These are phyloP conservation scores for Pachyrhynchus sulphureomaculatus DNA, from an alignment of 1,140 invertebrate genomes.

Conservation along the genomic window DNA sequence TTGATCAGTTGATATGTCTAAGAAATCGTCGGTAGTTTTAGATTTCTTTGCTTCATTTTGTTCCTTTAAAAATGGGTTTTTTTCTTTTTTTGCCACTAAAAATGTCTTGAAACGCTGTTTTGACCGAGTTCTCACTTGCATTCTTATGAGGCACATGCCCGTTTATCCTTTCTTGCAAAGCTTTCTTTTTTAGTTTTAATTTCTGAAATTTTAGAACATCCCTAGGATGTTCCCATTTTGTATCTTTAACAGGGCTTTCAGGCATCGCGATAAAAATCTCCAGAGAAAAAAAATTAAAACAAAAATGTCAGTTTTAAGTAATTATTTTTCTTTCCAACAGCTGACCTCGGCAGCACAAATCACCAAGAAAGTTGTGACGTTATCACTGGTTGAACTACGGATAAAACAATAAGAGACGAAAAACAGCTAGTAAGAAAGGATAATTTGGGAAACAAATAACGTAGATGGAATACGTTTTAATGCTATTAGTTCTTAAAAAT, in stretches of 20 bases:
- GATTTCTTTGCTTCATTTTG: slow-evolving; percentile 38
- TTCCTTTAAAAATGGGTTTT: slow-evolving; percentile 68
- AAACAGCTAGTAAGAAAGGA: too few species aligned
- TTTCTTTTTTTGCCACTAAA: slow-evolving; percentile 60
- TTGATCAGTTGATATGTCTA: slow-evolving; percentile 56
- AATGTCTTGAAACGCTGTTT: slow-evolving; percentile 35
- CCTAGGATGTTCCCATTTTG: slow-evolving; percentile 60
- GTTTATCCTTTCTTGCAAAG: slow-evolving; percentile 64
- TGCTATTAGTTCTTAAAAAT: too few species aligned
- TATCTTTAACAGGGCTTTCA: slow-evolving; percentile 18
- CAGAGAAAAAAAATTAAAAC: too few species aligned
- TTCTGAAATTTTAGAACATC: slow-evolving; percentile 69
- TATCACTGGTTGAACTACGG: too few species aligned
- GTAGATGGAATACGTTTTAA: too few species aligned
- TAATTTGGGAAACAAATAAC: too few species aligned
- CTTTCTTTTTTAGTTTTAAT: slow-evolving; percentile 67
- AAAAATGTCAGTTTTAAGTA: too few species aligned
- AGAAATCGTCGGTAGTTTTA: slow-evolving; percentile 31
- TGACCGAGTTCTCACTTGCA: slow-evolving; percentile 3
- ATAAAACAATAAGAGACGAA: too few species aligned
- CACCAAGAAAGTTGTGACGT: too few species aligned
- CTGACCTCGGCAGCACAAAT: too few species aligned
- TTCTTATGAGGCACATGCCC: slow-evolving; percentile 17
- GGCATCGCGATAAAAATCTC: too few species aligned
- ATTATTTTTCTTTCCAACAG: too few species aligned